phyloP scores from a whole-genome alignment of 2,888 invertebrate species.

The Biston betularia region DNA sequence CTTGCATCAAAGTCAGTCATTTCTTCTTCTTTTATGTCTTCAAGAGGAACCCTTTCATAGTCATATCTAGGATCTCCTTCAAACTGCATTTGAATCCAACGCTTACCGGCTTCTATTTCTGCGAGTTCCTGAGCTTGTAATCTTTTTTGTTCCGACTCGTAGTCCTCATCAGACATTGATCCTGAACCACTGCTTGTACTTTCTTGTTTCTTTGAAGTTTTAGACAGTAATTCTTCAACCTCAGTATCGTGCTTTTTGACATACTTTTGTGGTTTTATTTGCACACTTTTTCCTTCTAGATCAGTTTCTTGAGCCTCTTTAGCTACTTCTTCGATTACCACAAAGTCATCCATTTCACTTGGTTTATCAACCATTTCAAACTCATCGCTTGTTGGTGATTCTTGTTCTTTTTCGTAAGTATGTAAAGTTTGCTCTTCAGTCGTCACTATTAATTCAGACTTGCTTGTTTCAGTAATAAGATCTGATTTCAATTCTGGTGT shows the following conservation, averaged over 20 bases:
- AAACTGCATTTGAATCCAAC: constrained; percentile 96
- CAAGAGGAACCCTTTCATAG: constrained; percentile 93
- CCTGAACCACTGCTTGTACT: constrained; percentile 86
- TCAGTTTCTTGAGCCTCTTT: constrained; percentile 94
- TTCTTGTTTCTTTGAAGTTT: constrained; percentile 89
- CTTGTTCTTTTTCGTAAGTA: constrained; percentile 85
- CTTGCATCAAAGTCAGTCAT: constrained; percentile 94
- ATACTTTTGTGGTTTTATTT: constrained; percentile 85
- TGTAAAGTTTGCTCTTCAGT: constrained; percentile 86
- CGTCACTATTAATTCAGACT: constrained; percentile 87
- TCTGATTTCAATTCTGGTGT: constrained; percentile 86
- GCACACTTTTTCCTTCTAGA: constrained; percentile 92
- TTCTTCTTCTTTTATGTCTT: constrained; percentile 97
- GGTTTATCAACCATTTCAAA: constrained; percentile 96
- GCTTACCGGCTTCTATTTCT: constrained; percentile 90
- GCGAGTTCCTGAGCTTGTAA: constrained; percentile 80
- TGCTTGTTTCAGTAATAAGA: constrained; percentile 75
- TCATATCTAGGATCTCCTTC: constrained; percentile 92
- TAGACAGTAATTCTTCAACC: constrained; percentile 89
- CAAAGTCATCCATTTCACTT: constrained; percentile 94
- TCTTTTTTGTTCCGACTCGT: constrained; percentile 89
- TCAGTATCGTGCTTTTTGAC: constrained; percentile 89
- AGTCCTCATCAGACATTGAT: constrained; percentile 87
- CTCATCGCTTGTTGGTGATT: constrained; percentile 93
- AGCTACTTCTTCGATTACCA: constrained; percentile 95